Evolutionary conservation across 2,797 vertebrate genomes (phyloP), one percentile per base, ranked within the genome.

Genomic region (Oreortyx pictus): DNA sequence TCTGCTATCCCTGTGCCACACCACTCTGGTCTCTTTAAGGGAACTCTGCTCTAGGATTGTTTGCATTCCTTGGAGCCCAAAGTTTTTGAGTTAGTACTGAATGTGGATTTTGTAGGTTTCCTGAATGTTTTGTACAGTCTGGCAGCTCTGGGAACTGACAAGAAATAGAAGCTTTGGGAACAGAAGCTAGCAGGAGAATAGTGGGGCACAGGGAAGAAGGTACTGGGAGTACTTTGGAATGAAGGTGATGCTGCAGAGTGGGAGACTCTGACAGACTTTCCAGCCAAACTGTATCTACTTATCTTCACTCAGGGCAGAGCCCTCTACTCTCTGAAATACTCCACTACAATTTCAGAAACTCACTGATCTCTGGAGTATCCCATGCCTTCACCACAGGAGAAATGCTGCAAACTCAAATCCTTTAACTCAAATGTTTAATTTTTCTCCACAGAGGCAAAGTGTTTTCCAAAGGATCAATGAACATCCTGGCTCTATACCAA

Each of bases 61-160:
- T 95, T 91, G 39, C 29, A 57, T 93, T 95, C 87, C 72, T 86
- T 84, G 65, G 18, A 71, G 57, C 13, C 49, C 59, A 68, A 11
- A 7, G 46, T 71, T 91, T 86, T 29, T 3, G 50, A 72, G 27
- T 66, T 62, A 35, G 27, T 37, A 18, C 22, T 87, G 39, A 96
- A 90, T 62, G 59, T 84, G 84, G 54, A 74, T 92, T 97, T 97
- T 81, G 81, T 44, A 88, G 66, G 71, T 92, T 95, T 84, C 35
- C 52, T 60, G 62, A 82, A 82, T 79, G 16, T 91, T 74, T 81
- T 85, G 49, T 81, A 80, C 70, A 50, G 33, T 82, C 49, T 90
- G 61, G 43, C 66, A 89, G 64, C 49, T 76, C 61, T 41, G 57
- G 79, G 54, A 90, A 27, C 81, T 96, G 64, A 89, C 93, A 88